Percentiles rank a stretch among this genome's conserved stretches.
phyloP scores from a whole-genome alignment of 2,888 invertebrate genomes.

The Tetramorium bicarinatum region DNA sequence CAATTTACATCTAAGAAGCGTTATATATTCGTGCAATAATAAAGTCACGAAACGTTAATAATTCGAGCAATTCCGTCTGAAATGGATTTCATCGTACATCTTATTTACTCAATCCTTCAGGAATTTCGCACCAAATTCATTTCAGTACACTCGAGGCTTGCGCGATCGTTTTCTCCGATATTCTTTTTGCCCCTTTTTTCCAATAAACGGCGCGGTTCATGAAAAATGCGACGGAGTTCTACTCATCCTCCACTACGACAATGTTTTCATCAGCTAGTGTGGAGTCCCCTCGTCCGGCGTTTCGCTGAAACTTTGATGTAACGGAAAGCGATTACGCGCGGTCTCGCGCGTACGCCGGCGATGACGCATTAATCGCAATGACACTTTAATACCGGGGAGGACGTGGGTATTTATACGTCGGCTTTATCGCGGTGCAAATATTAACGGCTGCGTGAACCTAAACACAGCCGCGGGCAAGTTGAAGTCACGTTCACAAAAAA shows the following conservation, averaged over 20 bases:
- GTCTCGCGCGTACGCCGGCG: constrained; percentile 57
- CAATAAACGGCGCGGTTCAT: neutral
- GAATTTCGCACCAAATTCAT: constrained; percentile 1
- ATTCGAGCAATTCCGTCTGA: neutral
- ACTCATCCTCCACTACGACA: neutral
- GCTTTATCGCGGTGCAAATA: constrained; percentile 56
- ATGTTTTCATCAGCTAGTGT: constrained; percentile 21
- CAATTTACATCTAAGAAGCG: constrained; percentile 5
- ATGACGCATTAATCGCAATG: constrained; percentile 67
- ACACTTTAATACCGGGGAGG: constrained; percentile 52
- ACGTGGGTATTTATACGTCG: constrained; percentile 52
- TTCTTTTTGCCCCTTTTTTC: neutral
- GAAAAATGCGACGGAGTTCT: constrained; percentile 17
- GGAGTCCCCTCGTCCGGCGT: constrained; percentile 38
- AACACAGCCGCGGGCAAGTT: neutral
- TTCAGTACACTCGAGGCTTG: neutral
- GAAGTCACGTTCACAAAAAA: neutral
- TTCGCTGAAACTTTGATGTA: constrained; percentile 66
- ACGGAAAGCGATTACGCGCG: constrained; percentile 68
- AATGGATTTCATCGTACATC: neutral
- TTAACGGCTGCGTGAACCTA: constrained; percentile 39
- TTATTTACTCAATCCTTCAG: constrained; percentile 10
- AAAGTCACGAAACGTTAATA: neutral
- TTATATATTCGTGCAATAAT: neutral
- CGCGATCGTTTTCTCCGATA: neutral